A percentile compares a stretch with the other conserved stretches of the same genome.
phyloP scores from a whole-genome alignment of 1,140 invertebrate species.

The Uloborus diversus region DNA sequence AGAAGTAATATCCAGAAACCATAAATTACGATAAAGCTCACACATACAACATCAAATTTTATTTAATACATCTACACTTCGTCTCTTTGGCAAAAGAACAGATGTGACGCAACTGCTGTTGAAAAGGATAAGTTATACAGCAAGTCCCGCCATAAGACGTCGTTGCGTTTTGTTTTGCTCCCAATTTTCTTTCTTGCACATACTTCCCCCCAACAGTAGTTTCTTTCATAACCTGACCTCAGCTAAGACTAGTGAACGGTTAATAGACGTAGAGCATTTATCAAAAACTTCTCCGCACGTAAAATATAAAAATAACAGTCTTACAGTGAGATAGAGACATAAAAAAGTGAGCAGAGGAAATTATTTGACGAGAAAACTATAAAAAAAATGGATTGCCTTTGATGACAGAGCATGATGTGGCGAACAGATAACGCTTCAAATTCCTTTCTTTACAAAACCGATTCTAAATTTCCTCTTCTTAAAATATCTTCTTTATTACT shows the following conservation, averaged over 20 bases:
- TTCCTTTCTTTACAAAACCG: too few relatives aligned
- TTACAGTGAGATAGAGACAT: neutral
- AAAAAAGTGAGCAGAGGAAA: neutral
- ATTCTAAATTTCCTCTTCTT: too few relatives aligned
- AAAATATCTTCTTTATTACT: too few relatives aligned
- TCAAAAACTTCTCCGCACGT: slow-evolving; percentile 11
- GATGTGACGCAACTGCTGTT: neutral
- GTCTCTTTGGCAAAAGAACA: too few relatives aligned
- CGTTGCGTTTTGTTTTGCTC: neutral
- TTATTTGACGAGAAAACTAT: neutral
- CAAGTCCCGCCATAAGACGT: too few relatives aligned
- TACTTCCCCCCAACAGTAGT: neutral
- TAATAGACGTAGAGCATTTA: slow-evolving; percentile 26
- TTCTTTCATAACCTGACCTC: slow-evolving; percentile 3
- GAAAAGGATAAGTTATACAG: slow-evolving; percentile 1
- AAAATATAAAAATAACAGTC: slow-evolving; percentile 2
- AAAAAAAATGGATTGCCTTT: neutral
- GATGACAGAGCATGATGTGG: neutral
- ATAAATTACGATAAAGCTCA: too few relatives aligned
- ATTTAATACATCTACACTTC: too few relatives aligned
- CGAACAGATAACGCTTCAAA: neutral
- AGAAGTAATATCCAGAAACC: too few relatives aligned
- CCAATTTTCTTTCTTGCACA: neutral
- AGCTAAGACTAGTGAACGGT: slow-evolving; percentile 4
- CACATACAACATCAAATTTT: too few relatives aligned